Percentiles rank a stretch among this genome's conserved stretches.
phyloP scores from a whole-genome alignment of 2,888 invertebrate genomes.

The Tethea ocularis region DNA sequence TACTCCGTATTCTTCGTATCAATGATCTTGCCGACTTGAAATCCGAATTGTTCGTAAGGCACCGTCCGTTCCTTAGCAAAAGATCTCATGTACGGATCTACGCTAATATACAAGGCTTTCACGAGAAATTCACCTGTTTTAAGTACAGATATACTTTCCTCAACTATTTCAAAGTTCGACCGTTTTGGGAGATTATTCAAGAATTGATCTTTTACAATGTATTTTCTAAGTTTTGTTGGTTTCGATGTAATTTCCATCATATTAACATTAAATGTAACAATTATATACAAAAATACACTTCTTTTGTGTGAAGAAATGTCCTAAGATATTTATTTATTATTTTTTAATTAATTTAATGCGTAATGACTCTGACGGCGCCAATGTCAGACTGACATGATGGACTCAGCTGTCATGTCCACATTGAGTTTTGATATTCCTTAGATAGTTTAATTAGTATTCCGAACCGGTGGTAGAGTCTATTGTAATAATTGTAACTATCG shows the following conservation, averaged over 20 bases:
- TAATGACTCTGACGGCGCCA: neutral
- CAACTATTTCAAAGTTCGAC: conserved; percentile 62
- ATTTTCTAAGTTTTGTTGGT: conserved; percentile 37
- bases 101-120: conserved; percentile 85
- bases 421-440: neutral
- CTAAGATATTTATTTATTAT: too few species aligned
- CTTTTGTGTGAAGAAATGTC: neutral
- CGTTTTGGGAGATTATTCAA: conserved; percentile 55
- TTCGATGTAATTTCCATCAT: conserved; percentile 9
- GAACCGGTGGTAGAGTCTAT: too few species aligned
- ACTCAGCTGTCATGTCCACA: conserved; percentile 1
- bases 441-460: neutral
- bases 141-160: conserved; percentile 60
- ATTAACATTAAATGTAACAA: neutral
- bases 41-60: conserved; percentile 53
- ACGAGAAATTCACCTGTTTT: conserved; percentile 80
- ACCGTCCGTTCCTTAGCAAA: conserved; percentile 45
- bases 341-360: too few species aligned
- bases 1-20: conserved; percentile 84
- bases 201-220: conserved; percentile 47
- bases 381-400: neutral
- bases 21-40: conserved; percentile 77
- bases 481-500: too few species aligned
- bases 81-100: conserved; percentile 86
- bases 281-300: too few species aligned